Percentiles rank a stretch among this genome's conserved stretches.
Evolutionary conservation across 2,888 invertebrate genomes (phyloP).

Genomic region (Nephrotoma flavescens): DNA sequence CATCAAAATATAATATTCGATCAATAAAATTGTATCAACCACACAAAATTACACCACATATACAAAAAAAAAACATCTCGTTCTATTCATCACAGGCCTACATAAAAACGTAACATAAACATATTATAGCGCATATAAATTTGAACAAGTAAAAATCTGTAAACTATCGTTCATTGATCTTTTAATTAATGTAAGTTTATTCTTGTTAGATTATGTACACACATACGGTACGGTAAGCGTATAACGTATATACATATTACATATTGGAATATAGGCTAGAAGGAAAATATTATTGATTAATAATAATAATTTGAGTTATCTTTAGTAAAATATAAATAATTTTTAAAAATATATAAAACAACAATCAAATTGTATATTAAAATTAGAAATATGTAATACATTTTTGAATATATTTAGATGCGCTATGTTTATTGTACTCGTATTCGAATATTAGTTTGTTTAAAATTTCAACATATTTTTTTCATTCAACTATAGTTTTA

Average conservation of each 20-base stretch:
- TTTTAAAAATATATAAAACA: background rate
- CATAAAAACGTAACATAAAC: background rate
- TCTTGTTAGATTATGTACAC: background rate
- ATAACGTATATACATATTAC: background rate
- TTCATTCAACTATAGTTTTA: background rate
- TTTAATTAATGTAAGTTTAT: background rate
- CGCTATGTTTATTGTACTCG: background rate
- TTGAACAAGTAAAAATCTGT: background rate
- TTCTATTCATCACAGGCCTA: background rate
- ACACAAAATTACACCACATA: background rate
- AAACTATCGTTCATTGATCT: slow-evolving; percentile 1
- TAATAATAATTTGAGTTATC: background rate
- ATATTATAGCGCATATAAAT: background rate
- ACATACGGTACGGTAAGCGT: background rate
- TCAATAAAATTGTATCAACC: background rate
- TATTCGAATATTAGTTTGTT: background rate
- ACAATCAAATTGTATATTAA: background rate
- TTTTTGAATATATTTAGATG: background rate
- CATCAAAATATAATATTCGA: background rate
- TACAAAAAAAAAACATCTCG: background rate
- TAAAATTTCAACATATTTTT: background rate
- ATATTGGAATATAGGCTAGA: background rate
- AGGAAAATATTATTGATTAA: background rate
- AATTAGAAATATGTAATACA: background rate
- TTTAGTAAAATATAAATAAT: background rate